A percentile compares a stretch with the other conserved stretches of the same genome.
Conservation (phyloP, 2,888 invertebrate species). For the Ochropacha duplaris region DNA sequence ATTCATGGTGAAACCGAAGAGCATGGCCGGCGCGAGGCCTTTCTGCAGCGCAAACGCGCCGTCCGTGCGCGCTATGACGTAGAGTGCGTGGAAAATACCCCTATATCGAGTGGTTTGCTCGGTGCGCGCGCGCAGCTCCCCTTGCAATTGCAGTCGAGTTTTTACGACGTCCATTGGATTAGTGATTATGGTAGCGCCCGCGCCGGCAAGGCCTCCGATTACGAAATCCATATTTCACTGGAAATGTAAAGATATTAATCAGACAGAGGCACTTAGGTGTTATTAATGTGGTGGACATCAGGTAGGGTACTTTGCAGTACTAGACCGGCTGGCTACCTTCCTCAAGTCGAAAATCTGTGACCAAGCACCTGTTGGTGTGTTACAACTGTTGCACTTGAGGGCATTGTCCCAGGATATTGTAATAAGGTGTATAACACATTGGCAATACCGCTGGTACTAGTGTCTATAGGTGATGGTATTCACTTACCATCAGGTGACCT, state of each 20-base stretch:
- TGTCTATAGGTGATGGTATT: too few relatives aligned
- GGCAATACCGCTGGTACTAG: too few relatives aligned
- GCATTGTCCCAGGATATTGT: too few relatives aligned
- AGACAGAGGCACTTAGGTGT: too few relatives aligned
- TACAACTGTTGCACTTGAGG: too few relatives aligned
- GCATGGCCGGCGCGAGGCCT: conserved; percentile 91
- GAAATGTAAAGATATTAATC: neutral
- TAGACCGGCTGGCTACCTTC: too few relatives aligned
- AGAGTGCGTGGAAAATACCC: conserved; percentile 90
- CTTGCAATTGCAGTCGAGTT: conserved; percentile 93
- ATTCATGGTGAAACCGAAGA: conserved; percentile 88
- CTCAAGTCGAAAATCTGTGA: too few relatives aligned
- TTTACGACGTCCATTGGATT: conserved; percentile 96
- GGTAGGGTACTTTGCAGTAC: too few relatives aligned
- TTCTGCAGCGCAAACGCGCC: conserved; percentile 89
- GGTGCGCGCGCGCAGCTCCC: conserved; percentile 84
- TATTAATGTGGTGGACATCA: too few relatives aligned
- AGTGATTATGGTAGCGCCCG: conserved; percentile 90
- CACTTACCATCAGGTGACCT: too few relatives aligned
- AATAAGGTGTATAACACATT: too few relatives aligned
- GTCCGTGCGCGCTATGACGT: conserved; percentile 87
- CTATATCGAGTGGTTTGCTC: conserved; percentile 82
- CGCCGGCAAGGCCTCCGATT: conserved; percentile 87
- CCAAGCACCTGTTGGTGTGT: too few relatives aligned
- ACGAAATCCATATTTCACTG: neutral